phyloP scores from a whole-genome alignment of 2,113 vertebrate species.

The Pantherophis guttatus region DNA sequence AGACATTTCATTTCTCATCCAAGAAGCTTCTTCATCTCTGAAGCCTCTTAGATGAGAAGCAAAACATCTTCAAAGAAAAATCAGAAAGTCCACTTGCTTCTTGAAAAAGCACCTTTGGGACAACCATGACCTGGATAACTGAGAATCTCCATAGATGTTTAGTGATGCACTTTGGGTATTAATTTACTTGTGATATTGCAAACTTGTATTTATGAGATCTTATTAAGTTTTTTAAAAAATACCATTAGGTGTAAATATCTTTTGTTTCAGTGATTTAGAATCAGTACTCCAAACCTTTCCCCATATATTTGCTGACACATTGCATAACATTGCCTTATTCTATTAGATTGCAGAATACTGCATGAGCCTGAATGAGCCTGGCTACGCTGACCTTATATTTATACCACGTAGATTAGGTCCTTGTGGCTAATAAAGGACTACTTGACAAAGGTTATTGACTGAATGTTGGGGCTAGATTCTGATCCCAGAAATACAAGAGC shows the following conservation, averaged over 20 bases:
- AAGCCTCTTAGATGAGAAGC: no score
- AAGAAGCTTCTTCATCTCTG: no score
- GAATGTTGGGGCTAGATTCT: neutral
- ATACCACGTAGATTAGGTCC: slow-evolving; percentile 30
- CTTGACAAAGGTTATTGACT: slow-evolving; percentile 32
- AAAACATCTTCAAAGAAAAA: no score
- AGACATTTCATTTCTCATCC: no score
- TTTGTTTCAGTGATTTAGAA: slow-evolving; percentile 37
- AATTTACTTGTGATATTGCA: slow-evolving; percentile 53
- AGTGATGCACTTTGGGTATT: slow-evolving; percentile 1
- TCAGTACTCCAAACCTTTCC: slow-evolving; percentile 37
- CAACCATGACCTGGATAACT: no score
- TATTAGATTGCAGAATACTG: slow-evolving; percentile 31
- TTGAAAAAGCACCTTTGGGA: no score
- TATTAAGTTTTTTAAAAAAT: neutral
- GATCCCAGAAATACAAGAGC: neutral
- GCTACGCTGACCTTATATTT: slow-evolving; percentile 35
- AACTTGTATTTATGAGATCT: slow-evolving; percentile 44
- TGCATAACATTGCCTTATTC: slow-evolving; percentile 32
- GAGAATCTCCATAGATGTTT: no score
- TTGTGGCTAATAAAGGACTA: slow-evolving; percentile 37
- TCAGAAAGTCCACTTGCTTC: no score
- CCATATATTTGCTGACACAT: slow-evolving; percentile 33
- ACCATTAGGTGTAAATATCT: slow-evolving; percentile 44
- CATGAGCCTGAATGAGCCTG: slow-evolving; percentile 21